A percentile compares a stretch with the other conserved stretches of the same genome.
These are phyloP conservation scores for Rhizoglyphus robini DNA, from an alignment of 1,140 invertebrate genomes.

Conservation along the genomic window DNA sequence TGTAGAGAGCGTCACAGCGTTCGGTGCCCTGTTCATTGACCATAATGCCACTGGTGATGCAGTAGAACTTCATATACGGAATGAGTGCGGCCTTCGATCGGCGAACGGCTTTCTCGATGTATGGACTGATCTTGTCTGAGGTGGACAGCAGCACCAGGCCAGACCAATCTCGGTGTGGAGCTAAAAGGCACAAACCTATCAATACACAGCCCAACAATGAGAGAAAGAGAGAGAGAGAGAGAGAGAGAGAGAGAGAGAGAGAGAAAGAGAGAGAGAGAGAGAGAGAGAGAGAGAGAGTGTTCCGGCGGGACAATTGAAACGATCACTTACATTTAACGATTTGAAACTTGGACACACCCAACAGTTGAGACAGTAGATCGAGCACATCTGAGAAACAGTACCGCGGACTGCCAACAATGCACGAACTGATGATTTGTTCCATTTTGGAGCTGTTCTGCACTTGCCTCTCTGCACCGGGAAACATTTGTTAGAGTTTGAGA, in stretches of 20 bases:
- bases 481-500: too few relatives aligned
- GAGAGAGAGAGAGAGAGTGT: too few relatives aligned
- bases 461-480: background rate
- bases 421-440: background rate
- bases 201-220: background rate
- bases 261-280: too few relatives aligned
- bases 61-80: background rate
- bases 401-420: constrained; percentile 14
- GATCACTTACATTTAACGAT: constrained; percentile 6
- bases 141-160: constrained; percentile 16
- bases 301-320: too few relatives aligned
- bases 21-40: background rate
- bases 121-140: background rate
- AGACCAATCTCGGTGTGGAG: constrained; percentile 16
- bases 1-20: constrained; percentile 17
- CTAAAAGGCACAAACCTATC: background rate
- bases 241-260: too few relatives aligned
- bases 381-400: constrained; percentile 18
- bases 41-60: background rate
- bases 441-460: background rate
- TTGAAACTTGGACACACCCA: background rate
- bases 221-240: background rate
- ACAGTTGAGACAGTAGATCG: background rate
- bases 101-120: background rate
- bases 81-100: background rate